Conservation (phyloP, 53 echinoderm and acorn worm species). For the Paracentrotus lividus region DNA sequence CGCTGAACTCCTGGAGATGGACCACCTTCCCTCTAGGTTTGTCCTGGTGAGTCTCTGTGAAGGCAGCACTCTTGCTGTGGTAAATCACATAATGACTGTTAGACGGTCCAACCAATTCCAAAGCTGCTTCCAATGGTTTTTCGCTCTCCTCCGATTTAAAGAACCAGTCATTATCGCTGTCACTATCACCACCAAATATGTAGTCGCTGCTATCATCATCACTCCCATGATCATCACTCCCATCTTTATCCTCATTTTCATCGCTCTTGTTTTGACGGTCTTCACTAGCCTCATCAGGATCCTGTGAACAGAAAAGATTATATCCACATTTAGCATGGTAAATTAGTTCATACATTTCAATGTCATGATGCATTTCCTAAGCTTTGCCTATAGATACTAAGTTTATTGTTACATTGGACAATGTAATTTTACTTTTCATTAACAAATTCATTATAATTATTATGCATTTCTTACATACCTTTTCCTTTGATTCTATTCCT, state of each 20-base stretch:
- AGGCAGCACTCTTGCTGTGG: slow-evolving; percentile 64
- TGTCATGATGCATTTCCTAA: no score
- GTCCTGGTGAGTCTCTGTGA: background rate
- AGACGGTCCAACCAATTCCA: slow-evolving; percentile 79
- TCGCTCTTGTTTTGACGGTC: background rate
- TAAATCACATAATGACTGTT: slow-evolving; percentile 78
- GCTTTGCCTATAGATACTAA: no score
- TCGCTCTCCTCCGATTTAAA: background rate
- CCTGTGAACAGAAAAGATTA: background rate
- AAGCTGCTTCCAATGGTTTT: slow-evolving; percentile 26
- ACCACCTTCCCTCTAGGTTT: slow-evolving; percentile 75
- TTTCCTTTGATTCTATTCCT: background rate
- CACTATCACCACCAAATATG: background rate
- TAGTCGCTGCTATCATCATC: background rate
- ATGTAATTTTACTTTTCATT: background rate
- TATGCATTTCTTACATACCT: background rate
- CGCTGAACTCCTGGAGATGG: slow-evolving; percentile 80
- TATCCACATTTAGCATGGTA: background rate
- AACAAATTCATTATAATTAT: background rate
- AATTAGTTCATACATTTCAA: background rate
- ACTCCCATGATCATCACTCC: background rate
- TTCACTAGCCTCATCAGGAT: background rate
- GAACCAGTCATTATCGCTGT: background rate
- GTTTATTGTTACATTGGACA: no score
- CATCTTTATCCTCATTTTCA: background rate